These are phyloP conservation scores for Rhinophrynus dorsalis DNA, from an alignment of 2,797 vertebrate species.

Conservation along the genomic window DNA sequence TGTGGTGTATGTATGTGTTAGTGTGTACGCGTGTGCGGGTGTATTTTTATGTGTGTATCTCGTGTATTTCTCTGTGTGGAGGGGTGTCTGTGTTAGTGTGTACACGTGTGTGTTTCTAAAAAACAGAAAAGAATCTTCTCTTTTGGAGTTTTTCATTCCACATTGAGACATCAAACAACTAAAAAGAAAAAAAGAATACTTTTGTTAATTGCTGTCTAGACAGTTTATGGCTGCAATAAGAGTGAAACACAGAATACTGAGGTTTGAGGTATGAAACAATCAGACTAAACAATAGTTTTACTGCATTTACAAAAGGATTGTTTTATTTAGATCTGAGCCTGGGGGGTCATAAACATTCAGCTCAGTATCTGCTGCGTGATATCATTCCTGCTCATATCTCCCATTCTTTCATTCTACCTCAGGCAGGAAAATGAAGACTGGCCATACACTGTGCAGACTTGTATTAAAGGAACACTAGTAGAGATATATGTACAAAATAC, in stretches of 20 bases:
- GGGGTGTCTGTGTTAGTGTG: background rate
- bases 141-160: slow-evolving; percentile 5
- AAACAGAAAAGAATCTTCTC: background rate
- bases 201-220: slow-evolving; percentile 97
- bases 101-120: background rate
- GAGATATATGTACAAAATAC: slow-evolving; percentile 7
- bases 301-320: slow-evolving; percentile 77
- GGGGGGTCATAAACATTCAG: slow-evolving; percentile 70
- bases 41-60: no score
- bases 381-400: slow-evolving; percentile 57
- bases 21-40: background rate
- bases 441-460: no score
- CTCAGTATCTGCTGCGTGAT: slow-evolving; percentile 67
- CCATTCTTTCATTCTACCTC: no score
- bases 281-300: slow-evolving; percentile 90
- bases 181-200: slow-evolving; percentile 65
- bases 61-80: no score
- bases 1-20: no score
- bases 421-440: no score
- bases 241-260: slow-evolving; percentile 85
- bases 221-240: slow-evolving; percentile 98
- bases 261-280: slow-evolving; percentile 84
- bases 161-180: slow-evolving; percentile 74
- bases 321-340: slow-evolving; percentile 69
- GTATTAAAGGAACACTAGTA: background rate